A percentile compares a stretch with the other conserved stretches of the same genome.
Conservation (phyloP, 1,140 invertebrate genomes). For the Ceratina japonica region DNA sequence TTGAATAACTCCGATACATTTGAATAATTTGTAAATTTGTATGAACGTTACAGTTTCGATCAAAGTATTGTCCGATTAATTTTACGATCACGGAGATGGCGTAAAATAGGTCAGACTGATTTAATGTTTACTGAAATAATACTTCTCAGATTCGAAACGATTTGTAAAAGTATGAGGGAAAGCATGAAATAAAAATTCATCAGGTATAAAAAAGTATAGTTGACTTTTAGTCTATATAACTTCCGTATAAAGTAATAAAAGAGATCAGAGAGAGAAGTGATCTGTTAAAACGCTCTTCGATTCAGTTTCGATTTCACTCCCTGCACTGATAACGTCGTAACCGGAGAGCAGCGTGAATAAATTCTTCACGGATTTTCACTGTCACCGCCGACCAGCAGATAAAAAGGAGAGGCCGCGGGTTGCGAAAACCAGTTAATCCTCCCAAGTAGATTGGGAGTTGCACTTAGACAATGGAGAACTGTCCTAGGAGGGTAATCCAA, state of each 20-base stretch:
- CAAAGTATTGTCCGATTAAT: not conserved
- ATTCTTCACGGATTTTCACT: not conserved
- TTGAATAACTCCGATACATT: not conserved
- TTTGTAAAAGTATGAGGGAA: too few relatives aligned
- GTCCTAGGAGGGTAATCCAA: constrained; percentile 28
- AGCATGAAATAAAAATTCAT: too few relatives aligned
- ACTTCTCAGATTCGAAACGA: not conserved
- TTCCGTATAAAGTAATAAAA: too few relatives aligned
- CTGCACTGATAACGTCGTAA: too few relatives aligned
- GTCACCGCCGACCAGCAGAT: too few relatives aligned
- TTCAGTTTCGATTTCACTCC: not conserved
- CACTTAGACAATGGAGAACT: not conserved
- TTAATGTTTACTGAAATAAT: too few relatives aligned
- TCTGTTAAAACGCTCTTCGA: too few relatives aligned
- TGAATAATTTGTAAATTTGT: constrained; percentile 9
- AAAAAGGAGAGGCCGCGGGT: not conserved
- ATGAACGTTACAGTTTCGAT: not conserved
- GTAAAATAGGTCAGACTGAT: not conserved
- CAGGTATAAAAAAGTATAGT: too few relatives aligned
- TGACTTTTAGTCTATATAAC: too few relatives aligned
- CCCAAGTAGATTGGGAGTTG: not conserved
- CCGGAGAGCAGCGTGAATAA: not conserved
- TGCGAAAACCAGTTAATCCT: not conserved
- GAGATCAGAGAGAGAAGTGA: too few relatives aligned
- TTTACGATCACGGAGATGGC: too few relatives aligned